Conservation (phyloP, 2,113 vertebrate genomes). For the Eurypyga helias region DNA sequence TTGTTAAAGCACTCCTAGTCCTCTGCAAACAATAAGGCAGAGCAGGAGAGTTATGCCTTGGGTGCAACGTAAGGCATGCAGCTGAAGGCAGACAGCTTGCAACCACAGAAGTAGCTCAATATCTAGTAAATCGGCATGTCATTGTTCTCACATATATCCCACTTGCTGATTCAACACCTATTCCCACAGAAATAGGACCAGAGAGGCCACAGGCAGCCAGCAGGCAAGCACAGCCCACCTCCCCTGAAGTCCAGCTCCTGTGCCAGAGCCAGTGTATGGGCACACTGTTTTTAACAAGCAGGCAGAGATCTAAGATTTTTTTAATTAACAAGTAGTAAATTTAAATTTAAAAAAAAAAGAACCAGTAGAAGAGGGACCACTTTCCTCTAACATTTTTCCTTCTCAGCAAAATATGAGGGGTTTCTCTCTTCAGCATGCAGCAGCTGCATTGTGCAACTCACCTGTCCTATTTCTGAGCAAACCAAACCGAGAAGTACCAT, state of each 20-base stretch:
- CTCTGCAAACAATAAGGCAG: background rate
- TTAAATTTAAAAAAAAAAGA: background rate
- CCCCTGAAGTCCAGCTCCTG: background rate
- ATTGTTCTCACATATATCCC: background rate
- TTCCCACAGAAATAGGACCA: background rate
- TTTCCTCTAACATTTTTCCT: background rate
- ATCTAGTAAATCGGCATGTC: constrained; percentile 48
- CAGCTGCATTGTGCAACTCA: background rate
- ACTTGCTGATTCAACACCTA: constrained; percentile 32
- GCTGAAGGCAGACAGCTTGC: background rate
- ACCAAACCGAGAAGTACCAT: background rate
- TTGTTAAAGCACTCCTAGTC: background rate
- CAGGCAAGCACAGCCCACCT: background rate
- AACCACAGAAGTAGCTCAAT: background rate
- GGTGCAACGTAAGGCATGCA: rapidly evolving
- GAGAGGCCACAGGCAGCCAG: background rate
- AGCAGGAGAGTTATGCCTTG: background rate
- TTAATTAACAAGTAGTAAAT: background rate
- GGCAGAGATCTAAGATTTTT: background rate
- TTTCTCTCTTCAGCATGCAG: rapidly evolving
- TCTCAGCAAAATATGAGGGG: background rate
- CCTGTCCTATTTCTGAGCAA: background rate
- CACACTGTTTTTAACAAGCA: background rate
- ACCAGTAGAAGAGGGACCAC: background rate
- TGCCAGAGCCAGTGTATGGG: background rate